Evolutionary conservation across 2,888 invertebrate species (phyloP).

Genomic region (Drosophila nigricruria): DNA sequence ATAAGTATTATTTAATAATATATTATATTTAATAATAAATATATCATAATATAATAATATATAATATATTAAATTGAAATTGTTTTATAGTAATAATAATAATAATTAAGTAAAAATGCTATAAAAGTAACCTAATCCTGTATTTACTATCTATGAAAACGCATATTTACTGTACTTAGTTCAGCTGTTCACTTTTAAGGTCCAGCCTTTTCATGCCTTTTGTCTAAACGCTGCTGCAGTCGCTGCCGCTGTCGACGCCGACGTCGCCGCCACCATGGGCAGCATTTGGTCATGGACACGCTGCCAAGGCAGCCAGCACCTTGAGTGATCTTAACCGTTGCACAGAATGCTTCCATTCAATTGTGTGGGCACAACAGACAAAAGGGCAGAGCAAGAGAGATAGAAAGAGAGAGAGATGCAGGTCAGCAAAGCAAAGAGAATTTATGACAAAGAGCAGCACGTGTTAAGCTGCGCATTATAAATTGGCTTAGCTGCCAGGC

Average conservation of each 20-base stretch:
- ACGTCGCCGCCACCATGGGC: conserved; percentile 24
- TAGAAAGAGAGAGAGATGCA: conserved; percentile 6
- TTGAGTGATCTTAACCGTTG: conserved; percentile 50
- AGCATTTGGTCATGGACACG: conserved; percentile 64
- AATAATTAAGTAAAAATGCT: neutral
- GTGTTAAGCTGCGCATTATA: conserved; percentile 54
- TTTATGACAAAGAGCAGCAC: conserved; percentile 53
- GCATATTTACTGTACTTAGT: conserved; percentile 8
- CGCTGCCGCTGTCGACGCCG: neutral
- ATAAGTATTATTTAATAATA: no score
- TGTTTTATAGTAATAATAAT: no score
- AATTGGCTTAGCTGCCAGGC: conserved; percentile 36
- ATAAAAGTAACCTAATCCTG: neutral
- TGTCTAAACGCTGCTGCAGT: conserved; percentile 2
- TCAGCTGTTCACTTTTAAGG: conserved; percentile 24
- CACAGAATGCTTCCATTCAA: conserved; percentile 15
- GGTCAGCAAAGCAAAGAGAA: conserved; percentile 27
- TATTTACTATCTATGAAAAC: neutral
- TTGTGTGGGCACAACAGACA: conserved; percentile 12
- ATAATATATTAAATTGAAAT: neutral
- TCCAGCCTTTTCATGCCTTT: conserved; percentile 32
- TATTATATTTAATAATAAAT: neutral
- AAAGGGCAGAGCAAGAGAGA: neutral
- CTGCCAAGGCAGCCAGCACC: conserved; percentile 43
- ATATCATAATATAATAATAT: neutral